phyloP scores from a whole-genome alignment of 2,797 vertebrate species.

The Triplophysa yarkandensis region DNA sequence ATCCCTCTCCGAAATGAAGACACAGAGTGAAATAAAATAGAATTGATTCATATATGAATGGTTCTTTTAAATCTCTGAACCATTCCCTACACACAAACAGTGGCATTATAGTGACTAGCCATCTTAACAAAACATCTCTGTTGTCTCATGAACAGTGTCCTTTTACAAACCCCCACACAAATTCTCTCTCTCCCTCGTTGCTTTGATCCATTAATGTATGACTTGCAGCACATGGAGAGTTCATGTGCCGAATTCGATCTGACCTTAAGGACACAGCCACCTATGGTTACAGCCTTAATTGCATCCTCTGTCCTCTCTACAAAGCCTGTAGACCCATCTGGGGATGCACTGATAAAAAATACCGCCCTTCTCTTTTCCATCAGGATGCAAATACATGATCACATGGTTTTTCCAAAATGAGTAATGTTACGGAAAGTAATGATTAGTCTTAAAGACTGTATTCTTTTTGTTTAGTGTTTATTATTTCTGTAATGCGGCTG shows the following conservation, averaged over 20 bases:
- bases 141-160: slow-evolving; percentile 37
- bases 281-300: background rate
- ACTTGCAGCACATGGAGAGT: slow-evolving; percentile 21
- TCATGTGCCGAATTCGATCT: background rate
- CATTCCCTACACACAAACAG: slow-evolving; percentile 32
- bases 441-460: too few relatives aligned
- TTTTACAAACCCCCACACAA: slow-evolving; percentile 32
- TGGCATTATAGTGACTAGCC: slow-evolving; percentile 29
- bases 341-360: background rate
- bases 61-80: slow-evolving; percentile 31
- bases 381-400: too few relatives aligned
- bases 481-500: background rate
- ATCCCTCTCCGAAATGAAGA: too few relatives aligned
- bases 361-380: too few relatives aligned
- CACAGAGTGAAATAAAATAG: too few relatives aligned
- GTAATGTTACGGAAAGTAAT: too few relatives aligned
- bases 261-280: background rate
- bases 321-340: background rate
- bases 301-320: background rate
- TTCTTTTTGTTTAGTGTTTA: background rate
- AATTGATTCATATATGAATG: slow-evolving; percentile 49
- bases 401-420: too few relatives aligned
- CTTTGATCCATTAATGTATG: background rate
- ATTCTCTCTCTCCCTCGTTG: background rate
- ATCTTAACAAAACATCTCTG: slow-evolving; percentile 41